These are phyloP conservation scores for Pseudoips prasinana DNA, from an alignment of 2,888 invertebrate species.

Conservation along the genomic window DNA sequence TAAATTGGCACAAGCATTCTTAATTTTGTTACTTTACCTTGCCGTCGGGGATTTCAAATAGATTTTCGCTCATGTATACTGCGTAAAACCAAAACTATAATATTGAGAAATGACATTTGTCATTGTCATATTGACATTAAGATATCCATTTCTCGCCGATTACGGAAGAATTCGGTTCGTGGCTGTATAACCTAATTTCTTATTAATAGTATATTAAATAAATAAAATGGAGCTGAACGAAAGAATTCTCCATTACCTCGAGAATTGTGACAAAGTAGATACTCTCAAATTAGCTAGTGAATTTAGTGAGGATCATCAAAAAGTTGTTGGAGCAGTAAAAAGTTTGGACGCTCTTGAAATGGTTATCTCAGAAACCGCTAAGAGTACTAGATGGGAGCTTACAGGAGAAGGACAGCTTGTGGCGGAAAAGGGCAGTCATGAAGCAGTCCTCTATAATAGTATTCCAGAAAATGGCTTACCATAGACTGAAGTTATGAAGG, in stretches of 20 bases:
- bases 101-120: too few relatives aligned
- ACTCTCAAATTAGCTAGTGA: slow-evolving; percentile 86
- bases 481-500: slow-evolving; percentile 91
- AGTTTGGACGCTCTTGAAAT: slow-evolving; percentile 92
- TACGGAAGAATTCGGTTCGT: too few relatives aligned
- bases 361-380: slow-evolving; percentile 86
- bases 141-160: too few relatives aligned
- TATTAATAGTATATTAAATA: too few relatives aligned
- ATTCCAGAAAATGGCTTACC: slow-evolving; percentile 89
- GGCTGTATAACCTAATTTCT: too few relatives aligned
- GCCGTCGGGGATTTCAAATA: too few relatives aligned
- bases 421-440: slow-evolving; percentile 94
- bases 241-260: slow-evolving; percentile 85
- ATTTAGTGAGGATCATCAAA: slow-evolving; percentile 93
- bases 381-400: slow-evolving; percentile 89
- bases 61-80: too few relatives aligned
- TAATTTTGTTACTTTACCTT: too few relatives aligned
- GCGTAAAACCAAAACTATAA: too few relatives aligned
- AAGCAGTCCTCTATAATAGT: slow-evolving; percentile 90
- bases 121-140: too few relatives aligned
- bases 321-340: slow-evolving; percentile 95
- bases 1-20: too few relatives aligned
- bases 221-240: slow-evolving; percentile 84
- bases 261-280: slow-evolving; percentile 81
- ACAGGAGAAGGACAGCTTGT: slow-evolving; percentile 94